Evolutionary conservation across 2,888 invertebrate species (phyloP).

Genomic region (Tinea semifulvella): DNA sequence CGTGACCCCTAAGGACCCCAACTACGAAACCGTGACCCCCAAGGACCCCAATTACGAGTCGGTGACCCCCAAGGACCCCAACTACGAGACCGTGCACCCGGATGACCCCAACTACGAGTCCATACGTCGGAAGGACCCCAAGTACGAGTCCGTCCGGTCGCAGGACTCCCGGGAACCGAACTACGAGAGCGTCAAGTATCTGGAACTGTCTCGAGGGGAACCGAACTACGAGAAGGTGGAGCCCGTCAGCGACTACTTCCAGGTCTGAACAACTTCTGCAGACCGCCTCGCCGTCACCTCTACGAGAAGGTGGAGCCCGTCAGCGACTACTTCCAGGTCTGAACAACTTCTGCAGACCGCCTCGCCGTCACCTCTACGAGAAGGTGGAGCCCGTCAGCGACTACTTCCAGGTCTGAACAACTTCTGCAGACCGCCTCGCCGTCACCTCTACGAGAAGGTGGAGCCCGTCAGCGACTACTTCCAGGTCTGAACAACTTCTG

Average conservation of each 20-base stretch:
- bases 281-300: too few species aligned
- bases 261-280: conserved; percentile 45
- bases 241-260: conserved; percentile 56
- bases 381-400: too few species aligned
- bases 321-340: too few species aligned
- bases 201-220: conserved; percentile 65
- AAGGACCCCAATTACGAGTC: conserved; percentile 77
- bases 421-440: too few species aligned
- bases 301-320: too few species aligned
- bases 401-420: too few species aligned
- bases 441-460: too few species aligned
- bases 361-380: too few species aligned
- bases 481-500: too few species aligned
- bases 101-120: conserved; percentile 71
- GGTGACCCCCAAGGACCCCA: conserved; percentile 71
- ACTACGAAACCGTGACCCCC: conserved; percentile 74
- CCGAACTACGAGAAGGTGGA: conserved; percentile 75
- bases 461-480: too few species aligned
- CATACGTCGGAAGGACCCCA: conserved; percentile 65
- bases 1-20: conserved; percentile 79
- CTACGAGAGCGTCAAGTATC: conserved; percentile 83
- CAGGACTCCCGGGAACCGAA: conserved; percentile 72
- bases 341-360: too few species aligned
- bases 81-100: conserved; percentile 72
- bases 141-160: conserved; percentile 75